Percentiles rank a stretch among this genome's conserved stretches.
These are phyloP conservation scores for Salminus brasiliensis DNA, from an alignment of 2,113 vertebrate species.

Conservation along the genomic window DNA sequence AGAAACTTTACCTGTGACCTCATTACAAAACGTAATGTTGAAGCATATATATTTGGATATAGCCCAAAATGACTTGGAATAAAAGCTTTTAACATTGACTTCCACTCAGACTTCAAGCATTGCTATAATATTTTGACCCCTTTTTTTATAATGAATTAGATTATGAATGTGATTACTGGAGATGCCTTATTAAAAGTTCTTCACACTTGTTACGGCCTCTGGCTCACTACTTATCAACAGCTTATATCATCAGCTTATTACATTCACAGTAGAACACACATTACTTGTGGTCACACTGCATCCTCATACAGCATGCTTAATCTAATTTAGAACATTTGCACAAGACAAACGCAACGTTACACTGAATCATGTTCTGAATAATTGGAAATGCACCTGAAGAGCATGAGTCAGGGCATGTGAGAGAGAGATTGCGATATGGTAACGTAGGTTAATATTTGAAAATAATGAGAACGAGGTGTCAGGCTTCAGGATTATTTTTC, in stretches of 20 bases:
- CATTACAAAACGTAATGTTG: no score
- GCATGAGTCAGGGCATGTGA: not conserved
- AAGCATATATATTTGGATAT: no score
- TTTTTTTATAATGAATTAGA: no score
- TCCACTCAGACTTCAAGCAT: no score
- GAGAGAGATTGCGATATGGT: not conserved
- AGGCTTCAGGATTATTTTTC: not conserved
- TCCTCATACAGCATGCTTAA: constrained; percentile 32
- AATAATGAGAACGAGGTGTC: constrained; percentile 50
- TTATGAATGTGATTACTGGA: not conserved
- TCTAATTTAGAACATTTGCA: constrained; percentile 35
- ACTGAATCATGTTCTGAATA: constrained; percentile 58
- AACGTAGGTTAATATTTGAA: constrained; percentile 52
- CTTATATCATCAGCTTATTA: not conserved
- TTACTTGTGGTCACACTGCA: constrained; percentile 1
- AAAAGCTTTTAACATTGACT: no score
- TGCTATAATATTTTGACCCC: no score
- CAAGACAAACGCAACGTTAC: constrained; percentile 49
- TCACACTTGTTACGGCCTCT: not conserved
- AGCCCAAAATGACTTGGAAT: no score
- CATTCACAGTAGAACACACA: not conserved
- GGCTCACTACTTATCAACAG: not conserved
- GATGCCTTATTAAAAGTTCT: not conserved
- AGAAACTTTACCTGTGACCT: no score
- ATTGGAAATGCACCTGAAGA: constrained; percentile 67